Percentiles rank a stretch among this genome's conserved stretches.
Conservation (phyloP, 2,888 invertebrate genomes). For the Orthosia gracilis region DNA sequence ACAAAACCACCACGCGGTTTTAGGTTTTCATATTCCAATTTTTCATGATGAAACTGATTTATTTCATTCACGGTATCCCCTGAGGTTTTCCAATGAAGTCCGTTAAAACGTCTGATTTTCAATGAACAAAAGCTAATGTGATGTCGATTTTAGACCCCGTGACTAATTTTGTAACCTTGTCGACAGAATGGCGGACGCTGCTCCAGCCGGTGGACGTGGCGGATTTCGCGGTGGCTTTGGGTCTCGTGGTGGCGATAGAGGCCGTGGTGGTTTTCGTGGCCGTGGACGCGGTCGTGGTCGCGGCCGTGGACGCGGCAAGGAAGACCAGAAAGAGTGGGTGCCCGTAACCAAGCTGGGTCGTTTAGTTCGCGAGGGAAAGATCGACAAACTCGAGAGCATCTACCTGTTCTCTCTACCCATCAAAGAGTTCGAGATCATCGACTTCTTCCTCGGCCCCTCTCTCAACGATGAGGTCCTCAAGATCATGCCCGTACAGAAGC, state of each 20-base stretch:
- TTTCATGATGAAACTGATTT: conserved; percentile 82
- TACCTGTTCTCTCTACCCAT: conserved; percentile 99
- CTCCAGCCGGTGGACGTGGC: conserved; percentile 98
- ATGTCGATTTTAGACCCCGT: neutral
- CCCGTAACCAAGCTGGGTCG: conserved; percentile 99
- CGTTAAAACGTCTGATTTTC: conserved; percentile 83
- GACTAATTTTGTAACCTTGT: conserved; percentile 61
- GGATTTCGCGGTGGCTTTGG: conserved; percentile 98
- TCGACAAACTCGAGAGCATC: conserved; percentile 98
- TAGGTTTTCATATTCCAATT: neutral
- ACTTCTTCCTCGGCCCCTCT: conserved; percentile 97
- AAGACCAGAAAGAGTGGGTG: conserved; percentile 99
- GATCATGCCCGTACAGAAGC: conserved; percentile 99
- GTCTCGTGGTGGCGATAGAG: conserved; percentile 93
- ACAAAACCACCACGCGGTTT: conserved; percentile 79
- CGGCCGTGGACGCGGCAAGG: conserved; percentile 97
- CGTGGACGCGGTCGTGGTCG: conserved; percentile 95
- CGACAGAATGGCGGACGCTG: conserved; percentile 98
- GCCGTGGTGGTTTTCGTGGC: conserved; percentile 94
- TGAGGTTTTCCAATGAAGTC: conserved; percentile 11
- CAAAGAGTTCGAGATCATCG: conserved; percentile 99
- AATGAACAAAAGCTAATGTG: neutral
- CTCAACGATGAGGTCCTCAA: conserved; percentile 99
- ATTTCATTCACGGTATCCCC: conserved; percentile 89
- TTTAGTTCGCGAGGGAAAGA: conserved; percentile 98